phyloP scores from a whole-genome alignment of 1,140 invertebrate genomes.

The Chironomus tepperi region DNA sequence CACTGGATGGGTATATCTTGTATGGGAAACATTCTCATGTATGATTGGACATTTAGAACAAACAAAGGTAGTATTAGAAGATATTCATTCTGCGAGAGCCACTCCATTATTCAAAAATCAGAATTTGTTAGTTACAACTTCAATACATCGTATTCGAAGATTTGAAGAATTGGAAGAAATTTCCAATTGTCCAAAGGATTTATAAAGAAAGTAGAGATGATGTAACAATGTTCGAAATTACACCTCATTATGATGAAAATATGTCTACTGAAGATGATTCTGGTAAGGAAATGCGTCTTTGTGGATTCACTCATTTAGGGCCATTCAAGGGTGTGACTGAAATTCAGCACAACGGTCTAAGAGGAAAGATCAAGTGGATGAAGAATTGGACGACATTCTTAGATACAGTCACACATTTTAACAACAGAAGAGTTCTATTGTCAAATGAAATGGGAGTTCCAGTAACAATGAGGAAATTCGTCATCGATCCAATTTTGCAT shows the following conservation, averaged over 20 bases:
- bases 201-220: too few species aligned
- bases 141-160: too few species aligned
- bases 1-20: slow-evolving; percentile 73
- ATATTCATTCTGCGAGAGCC: too few species aligned
- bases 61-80: too few species aligned
- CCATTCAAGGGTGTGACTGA: slow-evolving; percentile 31
- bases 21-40: slow-evolving; percentile 85
- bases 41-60: too few species aligned
- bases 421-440: slow-evolving; percentile 65
- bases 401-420: slow-evolving; percentile 91
- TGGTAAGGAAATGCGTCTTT: slow-evolving; percentile 73
- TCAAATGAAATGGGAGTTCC: slow-evolving; percentile 64
- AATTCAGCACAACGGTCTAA: slow-evolving; percentile 40
- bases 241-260: too few species aligned
- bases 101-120: too few species aligned
- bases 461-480: slow-evolving; percentile 68
- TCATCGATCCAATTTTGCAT: slow-evolving; percentile 66
- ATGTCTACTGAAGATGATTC: too few species aligned
- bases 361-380: slow-evolving; percentile 54
- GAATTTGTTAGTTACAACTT: too few species aligned
- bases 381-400: slow-evolving; percentile 87
- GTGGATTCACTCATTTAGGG: slow-evolving; percentile 79
- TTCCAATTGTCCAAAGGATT: too few species aligned
- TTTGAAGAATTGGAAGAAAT: too few species aligned
- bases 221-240: too few species aligned